Evolutionary conservation across 37 sponge, comb jelly and placozoan species (phyloP), one percentile per base, ranked within the genome.

Genomic region (Sycon ciliatum): DNA sequence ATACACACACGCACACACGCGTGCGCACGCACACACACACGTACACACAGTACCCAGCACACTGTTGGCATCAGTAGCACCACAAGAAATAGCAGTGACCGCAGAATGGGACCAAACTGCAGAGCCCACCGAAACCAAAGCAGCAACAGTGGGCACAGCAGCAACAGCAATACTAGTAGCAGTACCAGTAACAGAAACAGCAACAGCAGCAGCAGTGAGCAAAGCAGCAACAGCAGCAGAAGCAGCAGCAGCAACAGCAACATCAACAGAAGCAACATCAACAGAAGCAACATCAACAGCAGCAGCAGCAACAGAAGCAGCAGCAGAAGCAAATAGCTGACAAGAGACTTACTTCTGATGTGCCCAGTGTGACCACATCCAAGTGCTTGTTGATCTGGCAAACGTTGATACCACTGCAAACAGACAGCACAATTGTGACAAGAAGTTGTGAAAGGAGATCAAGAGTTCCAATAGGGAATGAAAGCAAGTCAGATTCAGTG

Each of bases 351-450:
- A 84, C 89, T 62, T 88, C 83, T 11, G 81, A 80, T 40, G 90
- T 83, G 3, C 94, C 94, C 2, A 86, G 81, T 53, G 89, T 78
- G 27, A 93, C 62, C n/a, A 93, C 68, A 39, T 89, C 84, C 30
- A 85, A 90, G n/a, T 82, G 40, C 16, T 76, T 54, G 68, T 88
- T 88, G 24, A 93, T 72, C 52, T 72, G 57, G 56, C 86, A 88
- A 0, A 77, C 86, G 69, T 76, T 85, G 36, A 73, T 79, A 31
- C 76, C 79, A 71, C 87, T 84, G 49, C 13, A 38, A 32, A n/a
- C 33, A 38, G 20, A 52, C 28, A 64, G 1, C 46, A 69, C 3
- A 2, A 3, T 3, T n/a, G 9, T 37, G 6, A 33, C 4, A 66
- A 28, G n/a, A 4, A 65, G 27, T 65, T 4, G 27, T 18, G 9